Conservation (phyloP, 23 tunicate species). For the Trididemnum nubilum region DNA sequence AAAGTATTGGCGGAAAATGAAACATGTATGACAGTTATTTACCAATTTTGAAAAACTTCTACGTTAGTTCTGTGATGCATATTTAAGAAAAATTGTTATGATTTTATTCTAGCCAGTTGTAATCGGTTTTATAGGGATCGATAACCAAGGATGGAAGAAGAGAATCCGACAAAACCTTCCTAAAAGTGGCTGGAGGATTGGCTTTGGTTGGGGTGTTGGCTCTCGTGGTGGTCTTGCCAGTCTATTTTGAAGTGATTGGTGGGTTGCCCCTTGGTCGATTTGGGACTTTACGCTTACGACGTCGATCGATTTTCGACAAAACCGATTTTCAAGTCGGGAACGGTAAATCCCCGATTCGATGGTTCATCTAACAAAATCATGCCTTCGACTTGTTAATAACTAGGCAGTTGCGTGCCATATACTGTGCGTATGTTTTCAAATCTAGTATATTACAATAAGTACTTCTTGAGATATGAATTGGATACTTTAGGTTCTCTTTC, state of each 20-base stretch:
- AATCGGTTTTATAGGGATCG: not conserved
- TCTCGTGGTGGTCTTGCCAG: slow-evolving; percentile 64
- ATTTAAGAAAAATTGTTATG: too few species aligned
- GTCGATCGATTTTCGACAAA: slow-evolving; percentile 9
- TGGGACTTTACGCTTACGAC: slow-evolving; percentile 15
- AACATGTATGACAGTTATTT: too few species aligned
- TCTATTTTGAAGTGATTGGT: slow-evolving; percentile 82
- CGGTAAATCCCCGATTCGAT: slow-evolving; percentile 4
- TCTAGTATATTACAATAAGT: too few species aligned
- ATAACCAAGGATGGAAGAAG: not conserved
- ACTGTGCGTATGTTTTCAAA: too few species aligned
- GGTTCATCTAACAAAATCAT: not conserved
- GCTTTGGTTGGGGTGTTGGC: slow-evolving; percentile 35
- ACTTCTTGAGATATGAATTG: too few species aligned
- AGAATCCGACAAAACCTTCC: slow-evolving; percentile 32
- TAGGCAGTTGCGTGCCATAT: too few species aligned
- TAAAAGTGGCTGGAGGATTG: slow-evolving; percentile 48
- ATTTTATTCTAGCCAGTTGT: not conserved
- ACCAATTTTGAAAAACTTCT: too few species aligned
- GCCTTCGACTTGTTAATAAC: too few species aligned
- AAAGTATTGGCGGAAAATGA: too few species aligned
- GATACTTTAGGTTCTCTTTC: too few species aligned
- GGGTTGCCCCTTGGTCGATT: slow-evolving; percentile 14
- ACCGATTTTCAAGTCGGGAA: slow-evolving; percentile 12
- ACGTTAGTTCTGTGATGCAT: too few species aligned